Evolutionary conservation across 2,888 invertebrate species (phyloP).

Genomic region (Zaprionus bogoriensis): DNA sequence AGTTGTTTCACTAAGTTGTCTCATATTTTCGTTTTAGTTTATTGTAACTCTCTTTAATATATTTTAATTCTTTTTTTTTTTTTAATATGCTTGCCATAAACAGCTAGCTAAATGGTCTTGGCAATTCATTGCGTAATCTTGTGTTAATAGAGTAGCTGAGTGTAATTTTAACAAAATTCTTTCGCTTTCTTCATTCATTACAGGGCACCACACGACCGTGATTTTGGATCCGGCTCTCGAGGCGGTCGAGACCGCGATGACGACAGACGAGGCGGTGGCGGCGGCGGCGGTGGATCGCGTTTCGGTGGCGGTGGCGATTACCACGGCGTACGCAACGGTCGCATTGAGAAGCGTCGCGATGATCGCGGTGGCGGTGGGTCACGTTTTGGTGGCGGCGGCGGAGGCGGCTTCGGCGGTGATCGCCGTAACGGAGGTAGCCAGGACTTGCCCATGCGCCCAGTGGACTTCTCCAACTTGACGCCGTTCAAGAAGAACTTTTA

Average conservation of each 20-base stretch:
- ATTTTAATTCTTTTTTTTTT: background rate
- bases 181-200: background rate
- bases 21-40: background rate
- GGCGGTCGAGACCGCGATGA: constrained; percentile 87
- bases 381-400: constrained; percentile 95
- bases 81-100: too few species aligned
- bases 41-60: background rate
- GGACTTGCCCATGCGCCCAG: constrained; percentile 91
- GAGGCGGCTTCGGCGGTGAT: constrained; percentile 83
- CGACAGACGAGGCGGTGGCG: constrained; percentile 83
- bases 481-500: constrained; percentile 94
- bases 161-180: background rate
- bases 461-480: constrained; percentile 85
- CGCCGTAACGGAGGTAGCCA: constrained; percentile 89
- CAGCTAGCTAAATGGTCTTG: too few species aligned
- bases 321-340: constrained; percentile 78
- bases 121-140: background rate
- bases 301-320: constrained; percentile 89
- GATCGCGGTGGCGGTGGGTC: constrained; percentile 73
- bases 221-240: constrained; percentile 76
- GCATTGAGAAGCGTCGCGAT: constrained; percentile 83
- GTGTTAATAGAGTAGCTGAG: background rate
- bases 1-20: background rate
- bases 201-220: constrained; percentile 82
- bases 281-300: constrained; percentile 49